Evolutionary conservation across 2,888 invertebrate genomes (phyloP), one percentile per base, ranked within the genome.

Genomic region (Pelosia muscerda): DNA sequence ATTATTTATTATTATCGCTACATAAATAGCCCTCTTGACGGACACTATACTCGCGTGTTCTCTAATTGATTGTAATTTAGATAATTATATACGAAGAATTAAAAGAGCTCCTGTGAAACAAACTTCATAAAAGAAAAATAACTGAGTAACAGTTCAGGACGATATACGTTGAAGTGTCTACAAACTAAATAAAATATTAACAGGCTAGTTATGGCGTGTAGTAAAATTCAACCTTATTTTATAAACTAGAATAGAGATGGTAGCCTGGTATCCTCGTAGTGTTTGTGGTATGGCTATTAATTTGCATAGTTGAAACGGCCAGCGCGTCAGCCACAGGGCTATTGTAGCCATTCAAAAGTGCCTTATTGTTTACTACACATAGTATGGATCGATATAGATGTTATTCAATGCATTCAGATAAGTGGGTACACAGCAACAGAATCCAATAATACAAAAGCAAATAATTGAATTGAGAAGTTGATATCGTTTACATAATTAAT

Each of bases 241-340:
- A 78, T 76, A 71, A 72, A 74, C 69, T 81, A 74, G 78, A 82
- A 83, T 83, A 79, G 79, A 81, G 82, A 84, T 83, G 79, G 75
- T 77, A 38, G 79, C 79, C 84, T 78, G 68, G 73, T 71, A 68
- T 72, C n/a, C n/a, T 49, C 49, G 38, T 38, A 77, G 75, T 85
- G 81, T 81, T 71, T 84, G 81, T 81, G 83, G 83, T 73, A 74
- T 69, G 77, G 85, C 84, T 84, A 90, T 90, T 88, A 90, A 91
- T 91, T 91, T 90, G 86, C 88, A 90, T 88, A 87, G 88, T 83
- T 88, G 86, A 88, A 86, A 84, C 83, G 66, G 80, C 75, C 72
- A 69, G 78, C 74, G 71, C 76, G 85, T 84, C 82, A 81, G 66
- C 65, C 75, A 65, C 81, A 85, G 75, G 63, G 63, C 64, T 71